These are phyloP conservation scores for Pangasius krempfi DNA, from an alignment of 2,797 vertebrate genomes.

Conservation along the genomic window DNA sequence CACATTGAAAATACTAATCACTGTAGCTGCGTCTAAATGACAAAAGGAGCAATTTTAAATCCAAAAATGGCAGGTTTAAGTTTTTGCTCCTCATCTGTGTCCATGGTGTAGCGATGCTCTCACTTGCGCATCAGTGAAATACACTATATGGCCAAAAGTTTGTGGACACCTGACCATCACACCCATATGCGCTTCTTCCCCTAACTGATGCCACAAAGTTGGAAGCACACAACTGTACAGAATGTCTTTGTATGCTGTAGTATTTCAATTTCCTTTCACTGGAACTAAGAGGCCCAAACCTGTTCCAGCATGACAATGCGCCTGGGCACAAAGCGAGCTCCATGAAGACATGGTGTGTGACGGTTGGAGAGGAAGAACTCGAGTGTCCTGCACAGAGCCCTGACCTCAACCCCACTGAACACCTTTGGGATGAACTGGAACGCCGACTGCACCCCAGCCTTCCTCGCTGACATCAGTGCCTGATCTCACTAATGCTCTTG, in stretches of 20 bases:
- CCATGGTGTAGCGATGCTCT: not conserved
- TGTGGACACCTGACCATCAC: not conserved
- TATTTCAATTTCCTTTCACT: not conserved
- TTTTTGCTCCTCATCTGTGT: not conserved
- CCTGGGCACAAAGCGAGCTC: not conserved
- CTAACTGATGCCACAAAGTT: not conserved
- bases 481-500: not conserved
- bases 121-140: not conserved
- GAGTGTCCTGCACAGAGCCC: too few relatives aligned
- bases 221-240: not conserved
- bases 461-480: not conserved
- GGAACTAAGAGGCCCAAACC: too few relatives aligned
- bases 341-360: too few relatives aligned
- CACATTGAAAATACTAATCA: not conserved
- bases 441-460: not conserved
- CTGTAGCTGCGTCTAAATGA: not conserved
- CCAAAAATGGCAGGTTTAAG: not conserved
- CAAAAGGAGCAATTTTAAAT: not conserved
- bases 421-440: not conserved
- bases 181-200: not conserved
- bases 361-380: too few relatives aligned
- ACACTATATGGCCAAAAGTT: not conserved
- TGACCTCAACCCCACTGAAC: not conserved
- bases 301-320: not conserved
- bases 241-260: not conserved